Evolutionary conservation across 2,113 vertebrate species (phyloP), one percentile per base, ranked within the genome.

Genomic region (Alligator sinensis): DNA sequence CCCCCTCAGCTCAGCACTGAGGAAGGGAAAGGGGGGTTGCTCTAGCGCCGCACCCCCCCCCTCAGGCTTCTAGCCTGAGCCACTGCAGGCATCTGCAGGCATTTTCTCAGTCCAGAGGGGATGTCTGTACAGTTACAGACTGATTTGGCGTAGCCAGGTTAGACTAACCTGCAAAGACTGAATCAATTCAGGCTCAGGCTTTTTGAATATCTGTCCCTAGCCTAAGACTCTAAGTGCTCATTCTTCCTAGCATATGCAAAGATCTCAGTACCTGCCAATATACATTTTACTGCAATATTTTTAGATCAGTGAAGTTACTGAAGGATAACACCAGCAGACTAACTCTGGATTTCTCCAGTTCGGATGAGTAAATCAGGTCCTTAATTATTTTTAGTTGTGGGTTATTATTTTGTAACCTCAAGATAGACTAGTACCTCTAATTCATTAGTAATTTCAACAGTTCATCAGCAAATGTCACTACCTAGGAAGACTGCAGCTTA

Each of bases 381-480:
- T 78, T 9, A 9, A 63, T 95, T 96, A 66, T 95, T 87, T 95
- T 94, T 91, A 86, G 88, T 15, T 88, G 54, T 66, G 93, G 94
- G 83, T 84, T 94, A 86, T 88, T 92, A 88, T 94, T 94, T 95
- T 94, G 86, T 95, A 91, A 91, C 81, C 82, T 63, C 87, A 91
- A 90, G 93, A 94, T 89, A 95, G 91, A 80, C 70, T 92, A 75
- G 64, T 91, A 92, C 89, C 89, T 90, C 88, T 88, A 95, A 90
- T 95, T 94, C 89, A 78, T 95, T 38, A 85, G 85, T 87, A 85
- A 95, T 97, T 95, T 96, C 95, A 95, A 82, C 95, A 91, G 96
- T 94, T 97, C 94, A 96, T 95, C 91, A 94, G 93, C 84, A 97
- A 93, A 88, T 94, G 92, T 90, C 88, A 86, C 87, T 96, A 91